phyloP scores from a whole-genome alignment of 1,140 invertebrate species.

The Scaptomyza pallida region DNA sequence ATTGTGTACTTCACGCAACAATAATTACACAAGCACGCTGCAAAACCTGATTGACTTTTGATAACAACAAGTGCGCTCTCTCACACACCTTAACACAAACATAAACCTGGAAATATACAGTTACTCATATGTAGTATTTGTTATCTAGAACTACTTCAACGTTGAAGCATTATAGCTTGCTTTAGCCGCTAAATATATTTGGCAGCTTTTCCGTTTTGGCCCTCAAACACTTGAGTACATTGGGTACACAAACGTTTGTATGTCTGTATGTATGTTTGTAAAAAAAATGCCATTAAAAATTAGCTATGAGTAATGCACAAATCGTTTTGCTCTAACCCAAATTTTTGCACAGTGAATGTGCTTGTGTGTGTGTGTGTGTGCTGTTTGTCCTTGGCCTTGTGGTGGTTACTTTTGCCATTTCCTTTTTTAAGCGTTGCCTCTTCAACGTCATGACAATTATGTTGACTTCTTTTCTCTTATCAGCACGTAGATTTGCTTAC shows the following conservation, averaged over 20 bases:
- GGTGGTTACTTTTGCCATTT: not conserved
- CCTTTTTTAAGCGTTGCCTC: not conserved
- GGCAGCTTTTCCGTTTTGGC: conserved; percentile 15
- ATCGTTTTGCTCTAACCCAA: conserved; percentile 28
- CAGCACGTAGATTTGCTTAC: conserved; percentile 32
- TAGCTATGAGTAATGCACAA: conserved; percentile 37
- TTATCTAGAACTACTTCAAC: conserved; percentile 50
- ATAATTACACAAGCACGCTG: conserved; percentile 25
- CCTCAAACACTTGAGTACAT: conserved; percentile 1
- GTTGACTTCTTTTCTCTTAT: conserved; percentile 16
- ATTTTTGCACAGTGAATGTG: conserved; percentile 1
- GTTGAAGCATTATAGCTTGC: conserved; percentile 16
- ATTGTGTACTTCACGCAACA: conserved; percentile 13
- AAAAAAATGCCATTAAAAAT: conserved; percentile 13
- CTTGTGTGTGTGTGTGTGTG: not conserved
- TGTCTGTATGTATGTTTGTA: not conserved
- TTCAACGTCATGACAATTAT: conserved; percentile 6
- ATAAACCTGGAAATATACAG: not conserved
- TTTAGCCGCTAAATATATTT: conserved; percentile 32
- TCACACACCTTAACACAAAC: conserved; percentile 15
- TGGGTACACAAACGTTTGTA: not conserved
- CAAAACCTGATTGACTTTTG: conserved; percentile 40
- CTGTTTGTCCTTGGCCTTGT: conserved; percentile 42
- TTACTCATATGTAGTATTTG: not conserved
- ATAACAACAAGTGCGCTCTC: conserved; percentile 69